Conservation (phyloP, 2,888 invertebrate genomes). For the Microdon myrmicae region DNA sequence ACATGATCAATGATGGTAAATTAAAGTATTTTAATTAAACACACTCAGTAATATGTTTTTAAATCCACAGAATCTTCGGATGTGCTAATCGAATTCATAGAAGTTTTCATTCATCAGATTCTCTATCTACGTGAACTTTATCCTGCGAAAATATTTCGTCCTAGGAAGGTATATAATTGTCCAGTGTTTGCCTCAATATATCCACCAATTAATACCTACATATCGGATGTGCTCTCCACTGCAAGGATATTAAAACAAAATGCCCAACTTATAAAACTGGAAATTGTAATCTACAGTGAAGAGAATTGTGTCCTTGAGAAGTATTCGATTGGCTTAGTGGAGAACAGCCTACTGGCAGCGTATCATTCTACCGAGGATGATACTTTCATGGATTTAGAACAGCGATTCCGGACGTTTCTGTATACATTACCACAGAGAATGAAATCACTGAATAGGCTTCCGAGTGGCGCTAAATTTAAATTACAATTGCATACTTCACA, state of each 20-base stretch:
- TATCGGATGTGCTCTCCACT: slow-evolving; percentile 57
- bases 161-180: slow-evolving; percentile 61
- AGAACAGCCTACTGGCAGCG: slow-evolving; percentile 25
- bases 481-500: slow-evolving; percentile 62
- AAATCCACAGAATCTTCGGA: slow-evolving; percentile 37
- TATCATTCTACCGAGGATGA: slow-evolving; percentile 53
- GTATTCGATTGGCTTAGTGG: slow-evolving; percentile 50
- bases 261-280: slow-evolving; percentile 56
- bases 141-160: slow-evolving; percentile 62
- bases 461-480: slow-evolving; percentile 58
- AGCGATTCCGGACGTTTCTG: slow-evolving; percentile 59
- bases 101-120: slow-evolving; percentile 62
- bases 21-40: too few species aligned
- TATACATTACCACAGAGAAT: slow-evolving; percentile 59
- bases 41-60: not conserved
- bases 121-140: slow-evolving; percentile 62
- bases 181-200: slow-evolving; percentile 61
- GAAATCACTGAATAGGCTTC: slow-evolving; percentile 58
- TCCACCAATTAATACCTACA: slow-evolving; percentile 61
- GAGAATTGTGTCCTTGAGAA: slow-evolving; percentile 52
- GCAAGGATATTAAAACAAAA: slow-evolving; percentile 56
- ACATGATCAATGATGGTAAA: too few species aligned
- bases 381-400: slow-evolving; percentile 61
- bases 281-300: slow-evolving; percentile 58
- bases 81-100: slow-evolving; percentile 62